Base-by-base conservation (phyloP, 2,888 invertebrate genomes). In the Boloria euphrosyne region DNA sequence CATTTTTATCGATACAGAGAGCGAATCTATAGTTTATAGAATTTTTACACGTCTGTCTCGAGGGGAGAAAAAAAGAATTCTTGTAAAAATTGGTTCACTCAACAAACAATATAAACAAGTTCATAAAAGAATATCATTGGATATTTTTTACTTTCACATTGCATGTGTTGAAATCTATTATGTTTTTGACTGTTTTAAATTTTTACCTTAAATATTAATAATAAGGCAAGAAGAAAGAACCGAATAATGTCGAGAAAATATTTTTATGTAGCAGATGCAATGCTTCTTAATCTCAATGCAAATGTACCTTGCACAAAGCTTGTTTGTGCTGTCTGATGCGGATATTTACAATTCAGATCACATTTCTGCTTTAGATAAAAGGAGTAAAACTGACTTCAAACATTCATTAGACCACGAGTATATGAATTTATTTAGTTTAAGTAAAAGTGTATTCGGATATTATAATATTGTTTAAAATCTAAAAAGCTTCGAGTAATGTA, bases 341-440 rank as follows among this genome's bases (percentile, higher is more conserved):
- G 38, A 43, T 68, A 71, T 71, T 71, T 71, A 68, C 70, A 71
- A 71, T 71, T 71, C 66, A 65, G 59, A 71, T 69, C 22, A 51
- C 53, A 60, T 62, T 52, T 52, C 38, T 16, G 57, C 62, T 60
- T 61, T 57, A 22, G 57, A 69, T 55, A 63, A 63, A 69, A 60
- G 13, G 55, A 61, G 52, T 57, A 46, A 54, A 57, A 46, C 63
- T 16, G 17, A 22, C 38, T 49, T 18, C 10, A 22, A 50, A n/a
- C 17, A 10, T 4, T 31, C 31, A 31, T 31, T 14, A 27, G n/a
- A 16, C 47, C n/a, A 16, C 47, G 5, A 14, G 10, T 31, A 17
- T 55, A 31, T 18, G 6, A 13, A 6, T 44, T 44, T 18, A 44
- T 55, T 43, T 55, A 13, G 44, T 55, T 52, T n/a, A 31, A 31